Evolutionary conservation across 2,113 vertebrate species (phyloP).

Genomic region (Zapornia atra): DNA sequence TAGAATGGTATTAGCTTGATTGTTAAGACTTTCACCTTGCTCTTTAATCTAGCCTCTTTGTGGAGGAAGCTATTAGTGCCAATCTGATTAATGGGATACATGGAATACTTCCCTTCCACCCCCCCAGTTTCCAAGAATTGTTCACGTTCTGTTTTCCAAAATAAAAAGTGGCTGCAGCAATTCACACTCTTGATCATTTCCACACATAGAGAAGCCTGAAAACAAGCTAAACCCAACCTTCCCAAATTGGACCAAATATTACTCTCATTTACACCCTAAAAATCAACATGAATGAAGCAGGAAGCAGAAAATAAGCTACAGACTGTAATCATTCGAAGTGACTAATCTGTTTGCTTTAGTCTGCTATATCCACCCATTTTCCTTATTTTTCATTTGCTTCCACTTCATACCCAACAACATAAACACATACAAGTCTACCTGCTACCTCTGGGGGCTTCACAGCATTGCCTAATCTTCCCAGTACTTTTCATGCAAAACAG

Average conservation of each 20-base stretch:
- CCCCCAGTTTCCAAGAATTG: neutral
- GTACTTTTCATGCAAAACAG: neutral
- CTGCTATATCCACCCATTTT: neutral
- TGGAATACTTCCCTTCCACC: neutral
- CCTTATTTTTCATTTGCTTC: conserved; percentile 7
- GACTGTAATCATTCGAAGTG: neutral
- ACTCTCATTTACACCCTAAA: conserved; percentile 7
- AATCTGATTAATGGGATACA: neutral
- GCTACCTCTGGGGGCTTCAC: neutral
- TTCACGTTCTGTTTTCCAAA: neutral
- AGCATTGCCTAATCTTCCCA: neutral
- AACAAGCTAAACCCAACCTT: neutral
- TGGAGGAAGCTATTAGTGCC: neutral
- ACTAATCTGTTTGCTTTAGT: conserved; percentile 27
- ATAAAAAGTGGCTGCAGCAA: neutral
- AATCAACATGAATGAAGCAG: neutral
- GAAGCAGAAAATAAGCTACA: conserved; percentile 2
- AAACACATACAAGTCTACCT: neutral
- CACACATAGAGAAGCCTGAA: neutral
- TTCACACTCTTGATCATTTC: neutral
- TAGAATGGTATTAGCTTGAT: neutral
- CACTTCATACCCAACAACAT: neutral
- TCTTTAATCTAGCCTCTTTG: neutral
- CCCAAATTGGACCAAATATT: neutral
- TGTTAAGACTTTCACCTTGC: neutral